Evolutionary conservation across 2,113 vertebrate genomes (phyloP), one percentile per base, ranked within the genome.

Genomic region (Alexandromys fortis): DNA sequence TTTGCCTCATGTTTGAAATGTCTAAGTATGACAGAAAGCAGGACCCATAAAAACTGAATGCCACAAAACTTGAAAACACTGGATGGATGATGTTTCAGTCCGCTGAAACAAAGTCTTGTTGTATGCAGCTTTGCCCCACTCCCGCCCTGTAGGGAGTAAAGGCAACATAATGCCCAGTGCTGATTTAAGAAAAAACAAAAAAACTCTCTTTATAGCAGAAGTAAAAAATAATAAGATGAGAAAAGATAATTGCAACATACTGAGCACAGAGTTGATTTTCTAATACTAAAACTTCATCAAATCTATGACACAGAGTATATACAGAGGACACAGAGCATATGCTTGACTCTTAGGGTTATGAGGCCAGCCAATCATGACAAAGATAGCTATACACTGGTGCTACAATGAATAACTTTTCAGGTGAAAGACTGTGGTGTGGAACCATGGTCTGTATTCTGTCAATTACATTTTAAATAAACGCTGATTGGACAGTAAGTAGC

Each of bases 191-290:
- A 67, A 86, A 17, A 63, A 85, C 35, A 42, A 45, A 67, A 67
- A 86, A 67, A 65, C 42, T 68, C n/a, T 47, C 47, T 38, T 94
- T 72, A 91, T 45, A 95, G n/a, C 58, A 81, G 68, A 81, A 90
- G 49, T 65, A 58, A 68, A 93, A 77, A 35, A 26, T 13, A 82
- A 65, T 45, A 91, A 87, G 77, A 8, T 47, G 17, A 96, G 35
- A 86, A 90, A 92, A 92, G 77, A 14, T 47, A 86, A 61, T 19
- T 82, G 4, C 49, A 90, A 92, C 33, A 83, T 0, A 45, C 35
- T 22, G 16, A 58, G 47, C 3, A 91, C 91, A 94, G 47, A 19
- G 22, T 38, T 93, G 49, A 67, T 52, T 88, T 93, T 75, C 87
- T n/a, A 93, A 93, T 61, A 55, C 12, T 49, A 91, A 90, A 89